A percentile compares a stretch with the other conserved stretches of the same genome.
phyloP scores from a whole-genome alignment of 2,113 vertebrate genomes.

The Carlito syrichta region DNA sequence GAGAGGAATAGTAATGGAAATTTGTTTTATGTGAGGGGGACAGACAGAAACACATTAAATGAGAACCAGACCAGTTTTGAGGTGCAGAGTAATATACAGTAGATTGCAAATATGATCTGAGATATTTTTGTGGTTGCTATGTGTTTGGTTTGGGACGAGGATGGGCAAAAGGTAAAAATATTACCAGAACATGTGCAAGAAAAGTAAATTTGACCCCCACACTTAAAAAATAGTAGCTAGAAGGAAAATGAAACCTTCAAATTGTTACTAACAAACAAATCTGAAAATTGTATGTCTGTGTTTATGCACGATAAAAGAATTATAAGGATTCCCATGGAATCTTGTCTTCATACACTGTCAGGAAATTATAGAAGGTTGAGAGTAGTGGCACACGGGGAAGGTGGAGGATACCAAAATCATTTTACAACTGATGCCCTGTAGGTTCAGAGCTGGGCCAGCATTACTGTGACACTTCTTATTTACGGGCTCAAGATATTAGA shows the following conservation, averaged over 20 bases:
- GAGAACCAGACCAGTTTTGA: neutral
- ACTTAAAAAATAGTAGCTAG: neutral
- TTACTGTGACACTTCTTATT: neutral
- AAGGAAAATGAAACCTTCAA: neutral
- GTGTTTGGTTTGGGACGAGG: neutral
- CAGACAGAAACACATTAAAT: neutral
- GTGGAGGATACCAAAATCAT: neutral
- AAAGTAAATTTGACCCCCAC: neutral
- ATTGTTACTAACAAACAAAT: neutral
- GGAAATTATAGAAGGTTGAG: neutral
- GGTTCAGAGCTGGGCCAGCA: neutral
- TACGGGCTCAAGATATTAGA: neutral
- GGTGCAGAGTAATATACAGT: neutral
- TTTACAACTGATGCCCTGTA: neutral
- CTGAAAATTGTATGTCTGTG: neutral
- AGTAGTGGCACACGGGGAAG: no score
- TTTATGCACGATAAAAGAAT: neutral
- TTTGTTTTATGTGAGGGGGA: neutral
- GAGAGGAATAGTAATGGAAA: neutral
- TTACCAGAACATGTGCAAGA: neutral
- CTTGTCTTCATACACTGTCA: fast-evolving
- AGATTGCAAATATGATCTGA: neutral
- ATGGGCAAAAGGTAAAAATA: neutral
- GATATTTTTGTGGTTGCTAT: neutral
- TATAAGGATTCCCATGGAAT: neutral